Conservation (phyloP, 2,113 vertebrate species). For the Lota lota region DNA sequence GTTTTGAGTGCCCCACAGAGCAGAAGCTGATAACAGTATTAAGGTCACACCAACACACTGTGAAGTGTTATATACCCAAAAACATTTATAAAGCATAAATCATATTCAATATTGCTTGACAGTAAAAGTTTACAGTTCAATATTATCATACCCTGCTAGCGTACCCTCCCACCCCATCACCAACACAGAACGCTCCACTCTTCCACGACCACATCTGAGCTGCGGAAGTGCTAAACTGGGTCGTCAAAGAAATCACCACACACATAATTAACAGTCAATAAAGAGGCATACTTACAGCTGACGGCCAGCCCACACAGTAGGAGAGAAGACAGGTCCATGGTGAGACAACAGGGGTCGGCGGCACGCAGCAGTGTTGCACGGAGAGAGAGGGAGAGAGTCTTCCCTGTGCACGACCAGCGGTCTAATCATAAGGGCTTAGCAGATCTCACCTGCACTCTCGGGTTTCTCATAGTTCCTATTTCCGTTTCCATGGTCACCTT, state of each 20-base stretch:
- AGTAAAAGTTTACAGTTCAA: neutral
- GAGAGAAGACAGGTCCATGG: constrained; percentile 60
- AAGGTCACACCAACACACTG: neutral
- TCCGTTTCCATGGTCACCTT: constrained; percentile 75
- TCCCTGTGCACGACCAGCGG: constrained; percentile 39
- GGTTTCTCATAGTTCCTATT: constrained; percentile 76
- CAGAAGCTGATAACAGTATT: neutral
- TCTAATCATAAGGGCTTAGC: constrained; percentile 41
- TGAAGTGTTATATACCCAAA: neutral
- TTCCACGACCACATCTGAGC: neutral
- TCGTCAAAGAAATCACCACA: neutral
- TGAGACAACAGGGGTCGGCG: constrained; percentile 27
- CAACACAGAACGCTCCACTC: neutral
- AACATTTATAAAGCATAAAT: too few species aligned
- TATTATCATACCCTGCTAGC: neutral
- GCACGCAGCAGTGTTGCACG: too few species aligned
- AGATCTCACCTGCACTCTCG: constrained; percentile 63
- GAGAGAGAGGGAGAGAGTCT: constrained; percentile 21
- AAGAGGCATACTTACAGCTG: constrained; percentile 65
- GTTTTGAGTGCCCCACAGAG: neutral
- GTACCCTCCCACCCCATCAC: neutral
- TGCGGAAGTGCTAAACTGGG: neutral
- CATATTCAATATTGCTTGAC: too few species aligned
- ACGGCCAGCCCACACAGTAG: constrained; percentile 52
- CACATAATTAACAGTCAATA: neutral